These are phyloP conservation scores for Aleiodes leptofemur DNA, from an alignment of 2,888 invertebrate species.

Conservation along the genomic window DNA sequence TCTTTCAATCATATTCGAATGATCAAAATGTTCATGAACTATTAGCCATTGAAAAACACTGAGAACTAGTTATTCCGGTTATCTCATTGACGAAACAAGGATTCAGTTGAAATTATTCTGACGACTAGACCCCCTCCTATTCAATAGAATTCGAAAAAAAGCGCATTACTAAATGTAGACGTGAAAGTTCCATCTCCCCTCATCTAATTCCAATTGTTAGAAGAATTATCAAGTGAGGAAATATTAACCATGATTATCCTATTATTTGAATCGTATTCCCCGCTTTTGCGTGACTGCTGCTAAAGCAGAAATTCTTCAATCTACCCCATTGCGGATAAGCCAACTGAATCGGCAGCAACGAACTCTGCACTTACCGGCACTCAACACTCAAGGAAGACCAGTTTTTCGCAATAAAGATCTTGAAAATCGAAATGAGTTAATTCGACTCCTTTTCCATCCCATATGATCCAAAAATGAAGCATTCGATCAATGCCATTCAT, in stretches of 20 bases:
- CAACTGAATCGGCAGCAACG: background rate
- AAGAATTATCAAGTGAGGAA: background rate
- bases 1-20: background rate
- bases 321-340: background rate
- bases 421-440: too few species aligned
- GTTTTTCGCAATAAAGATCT: background rate
- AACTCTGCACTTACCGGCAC: background rate
- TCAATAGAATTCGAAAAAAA: background rate
- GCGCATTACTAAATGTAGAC: too few species aligned
- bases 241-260: background rate
- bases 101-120: background rate
- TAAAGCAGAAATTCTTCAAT: constrained; percentile 8
- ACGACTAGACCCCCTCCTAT: background rate
- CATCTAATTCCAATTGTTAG: too few species aligned
- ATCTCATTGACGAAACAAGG: background rate
- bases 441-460: too few species aligned
- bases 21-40: background rate
- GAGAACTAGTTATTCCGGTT: constrained; percentile 35
- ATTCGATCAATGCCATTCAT: too few species aligned
- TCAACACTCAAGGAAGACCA: background rate
- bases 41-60: background rate
- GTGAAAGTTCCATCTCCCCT: too few species aligned
- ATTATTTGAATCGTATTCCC: background rate
- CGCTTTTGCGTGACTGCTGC: background rate
- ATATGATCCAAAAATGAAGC: too few species aligned